Evolutionary conservation across 2,113 vertebrate genomes (phyloP), one percentile per base, ranked within the genome.

Genomic region (Bostrychus sinensis): DNA sequence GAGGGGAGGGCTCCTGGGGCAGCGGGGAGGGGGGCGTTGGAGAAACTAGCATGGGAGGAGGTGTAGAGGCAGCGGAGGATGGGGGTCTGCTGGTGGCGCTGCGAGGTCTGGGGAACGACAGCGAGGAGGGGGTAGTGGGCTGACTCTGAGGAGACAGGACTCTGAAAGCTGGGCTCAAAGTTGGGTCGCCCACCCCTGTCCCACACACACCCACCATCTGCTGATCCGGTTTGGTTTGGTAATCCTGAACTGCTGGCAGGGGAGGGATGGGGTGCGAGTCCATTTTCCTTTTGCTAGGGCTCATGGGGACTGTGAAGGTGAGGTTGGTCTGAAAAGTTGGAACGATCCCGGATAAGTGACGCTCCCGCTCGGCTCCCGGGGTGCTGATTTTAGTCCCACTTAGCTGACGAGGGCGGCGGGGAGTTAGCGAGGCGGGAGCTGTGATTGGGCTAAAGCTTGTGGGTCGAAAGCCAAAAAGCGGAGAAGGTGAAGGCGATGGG

Each of bases 221-320:
- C 38, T 86, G 81, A 7, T 92, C 91, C 0, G 79, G 70, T 83
- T 92, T 91, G 70, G 22, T 58, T 56, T 90, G 91, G 76, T 89
- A 88, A 70, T 91, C 88, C 23, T 86, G 86, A 53, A 82, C 62
- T 1, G 67, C 8, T 3, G 86, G 75, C 38, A 89, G 66, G 0
- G 85, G 88, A 37, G 87, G 86, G 1, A 86, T 84, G 0, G 83
- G 89, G 32, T 88, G 87, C 10, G 61, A 59, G 38, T 96, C 94
- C 0, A 92, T 83, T 86, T 95, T 95, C 62, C 94, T 91, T 61
- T 95, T 94, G 85, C 93, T 94, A 1, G 95, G 95, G 78, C 95
- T 97, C 91, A 97, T 95, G 64, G 95, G 95, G 30, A 97, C 95
- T 0, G 94, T 96, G 67, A 97, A 97, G 20, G 94, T 96, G 28